Evolutionary conservation across 2,888 invertebrate genomes (phyloP).

Genomic region (Stratiomys singularior): DNA sequence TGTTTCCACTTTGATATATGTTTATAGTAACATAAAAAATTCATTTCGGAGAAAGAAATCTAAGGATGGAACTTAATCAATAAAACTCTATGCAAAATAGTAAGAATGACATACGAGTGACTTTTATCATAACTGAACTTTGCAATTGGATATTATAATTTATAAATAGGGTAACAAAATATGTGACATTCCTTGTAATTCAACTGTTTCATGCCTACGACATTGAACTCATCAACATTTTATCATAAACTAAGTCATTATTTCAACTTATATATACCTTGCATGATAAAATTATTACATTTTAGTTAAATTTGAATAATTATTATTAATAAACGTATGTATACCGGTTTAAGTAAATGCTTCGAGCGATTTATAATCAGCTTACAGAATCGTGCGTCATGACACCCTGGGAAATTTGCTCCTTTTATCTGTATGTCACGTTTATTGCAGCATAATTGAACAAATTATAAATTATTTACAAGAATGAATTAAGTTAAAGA

Average conservation of each 20-base stretch:
- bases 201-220: constrained; percentile 28
- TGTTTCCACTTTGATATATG: constrained; percentile 3
- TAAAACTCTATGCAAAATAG: constrained; percentile 21
- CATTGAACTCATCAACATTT: constrained; percentile 25
- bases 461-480: constrained; percentile 42
- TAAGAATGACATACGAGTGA: constrained; percentile 1
- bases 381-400: constrained; percentile 94
- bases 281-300: neutral
- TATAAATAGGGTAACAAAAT: constrained; percentile 23
- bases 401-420: constrained; percentile 94
- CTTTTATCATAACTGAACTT: constrained; percentile 9
- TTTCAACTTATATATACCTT: constrained; percentile 12
- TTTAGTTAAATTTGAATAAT: neutral
- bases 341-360: constrained; percentile 96
- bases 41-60: constrained; percentile 2
- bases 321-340: constrained; percentile 7
- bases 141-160: neutral
- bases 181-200: neutral
- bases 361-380: constrained; percentile 97
- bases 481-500: neutral
- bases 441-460: constrained; percentile 43
- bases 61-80: neutral
- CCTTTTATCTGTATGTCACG: constrained; percentile 82
- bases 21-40: constrained; percentile 1
- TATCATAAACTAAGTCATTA: constrained; percentile 9